phyloP scores from a whole-genome alignment of 2,113 vertebrate species.

The Lycocorax pyrrhopterus region DNA sequence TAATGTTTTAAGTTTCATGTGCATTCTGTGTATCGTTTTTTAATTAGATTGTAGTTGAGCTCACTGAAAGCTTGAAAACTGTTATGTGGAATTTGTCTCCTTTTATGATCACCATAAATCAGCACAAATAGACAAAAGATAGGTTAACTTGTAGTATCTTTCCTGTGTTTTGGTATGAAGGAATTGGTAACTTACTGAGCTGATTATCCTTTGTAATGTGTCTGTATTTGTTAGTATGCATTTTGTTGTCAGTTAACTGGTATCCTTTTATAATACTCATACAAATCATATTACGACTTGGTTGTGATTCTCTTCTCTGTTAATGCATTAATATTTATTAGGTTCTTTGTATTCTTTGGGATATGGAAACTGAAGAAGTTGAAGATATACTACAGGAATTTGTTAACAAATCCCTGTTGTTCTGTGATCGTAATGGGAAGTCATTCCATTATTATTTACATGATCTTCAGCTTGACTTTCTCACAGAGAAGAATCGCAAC shows the following conservation, averaged over 20 bases:
- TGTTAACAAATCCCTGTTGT: slow-evolving; percentile 93
- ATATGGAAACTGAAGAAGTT: slow-evolving; percentile 89
- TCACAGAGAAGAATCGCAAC: slow-evolving; percentile 85
- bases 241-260: neutral
- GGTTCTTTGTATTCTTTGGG: slow-evolving; percentile 93
- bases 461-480: slow-evolving; percentile 94
- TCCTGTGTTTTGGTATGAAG: neutral
- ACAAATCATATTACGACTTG: neutral
- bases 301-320: neutral
- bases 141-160: neutral
- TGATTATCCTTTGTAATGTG: neutral
- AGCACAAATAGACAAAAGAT: neutral
- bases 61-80: neutral
- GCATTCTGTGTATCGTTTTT: neutral
- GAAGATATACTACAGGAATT: slow-evolving; percentile 94
- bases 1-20: neutral
- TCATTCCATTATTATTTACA: slow-evolving; percentile 93
- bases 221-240: neutral
- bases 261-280: neutral
- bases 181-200: neutral
- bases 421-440: slow-evolving; percentile 85
- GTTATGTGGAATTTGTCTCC: neutral
- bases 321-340: slow-evolving; percentile 39
- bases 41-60: neutral
- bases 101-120: neutral